Evolutionary conservation across 1,140 invertebrate species (phyloP).

Genomic region (Pomacea maculata): DNA sequence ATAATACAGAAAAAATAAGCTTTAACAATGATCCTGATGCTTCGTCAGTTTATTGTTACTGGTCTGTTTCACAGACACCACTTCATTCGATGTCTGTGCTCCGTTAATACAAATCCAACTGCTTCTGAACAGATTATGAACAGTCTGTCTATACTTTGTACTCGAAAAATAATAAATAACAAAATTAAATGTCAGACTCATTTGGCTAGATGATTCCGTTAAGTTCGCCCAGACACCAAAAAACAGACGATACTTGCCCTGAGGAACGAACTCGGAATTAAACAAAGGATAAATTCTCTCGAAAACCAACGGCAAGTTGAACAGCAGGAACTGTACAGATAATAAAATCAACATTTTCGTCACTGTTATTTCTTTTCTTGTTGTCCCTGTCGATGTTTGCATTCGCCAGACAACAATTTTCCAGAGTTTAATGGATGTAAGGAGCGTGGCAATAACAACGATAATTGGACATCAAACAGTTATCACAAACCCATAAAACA

Average conservation of each 20-base stretch:
- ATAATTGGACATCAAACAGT: constrained; percentile 1
- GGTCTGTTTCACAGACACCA: no score
- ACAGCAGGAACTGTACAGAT: background rate
- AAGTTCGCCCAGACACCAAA: background rate
- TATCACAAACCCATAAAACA: background rate
- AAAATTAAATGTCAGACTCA: background rate
- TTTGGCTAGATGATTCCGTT: background rate
- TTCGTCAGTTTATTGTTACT: no score
- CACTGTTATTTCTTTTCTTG: constrained; percentile 4
- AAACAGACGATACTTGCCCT: background rate
- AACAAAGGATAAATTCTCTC: background rate
- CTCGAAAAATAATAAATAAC: background rate
- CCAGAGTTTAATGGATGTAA: background rate
- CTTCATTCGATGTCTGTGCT: no score
- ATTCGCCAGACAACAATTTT: background rate
- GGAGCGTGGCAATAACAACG: background rate
- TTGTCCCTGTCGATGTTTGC: background rate
- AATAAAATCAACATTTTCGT: constrained; percentile 6
- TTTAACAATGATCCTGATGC: no score
- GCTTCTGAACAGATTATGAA: no score
- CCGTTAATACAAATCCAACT: no score
- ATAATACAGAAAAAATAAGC: no score
- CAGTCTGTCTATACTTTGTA: no score
- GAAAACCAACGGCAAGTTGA: background rate
- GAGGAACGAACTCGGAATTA: background rate